Evolutionary conservation across 2,888 invertebrate species (phyloP).

Genomic region (Bhutanitis thaidina): DNA sequence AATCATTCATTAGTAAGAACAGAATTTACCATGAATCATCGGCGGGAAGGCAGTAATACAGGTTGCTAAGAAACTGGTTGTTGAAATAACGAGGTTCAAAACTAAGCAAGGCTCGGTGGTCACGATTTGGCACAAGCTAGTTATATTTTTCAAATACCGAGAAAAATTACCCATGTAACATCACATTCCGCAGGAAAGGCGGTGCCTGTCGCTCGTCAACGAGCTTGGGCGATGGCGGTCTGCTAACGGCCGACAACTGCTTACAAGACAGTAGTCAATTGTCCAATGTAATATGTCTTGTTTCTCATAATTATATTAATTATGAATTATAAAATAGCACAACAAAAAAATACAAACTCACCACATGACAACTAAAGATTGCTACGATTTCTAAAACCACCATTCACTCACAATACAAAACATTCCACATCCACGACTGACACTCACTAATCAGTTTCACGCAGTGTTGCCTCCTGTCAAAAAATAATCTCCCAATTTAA

Average conservation of each 20-base stretch:
- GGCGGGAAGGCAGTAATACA: conserved; percentile 22
- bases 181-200: conserved; percentile 50
- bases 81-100: conserved; percentile 25
- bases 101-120: conserved; percentile 39
- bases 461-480: too few species aligned
- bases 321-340: conserved; percentile 8
- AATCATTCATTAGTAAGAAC: conserved; percentile 1
- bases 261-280: conserved; percentile 28
- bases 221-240: conserved; percentile 76
- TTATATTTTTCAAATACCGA: conserved; percentile 20
- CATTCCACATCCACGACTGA: conserved; percentile 53
- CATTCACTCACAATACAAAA: conserved; percentile 74
- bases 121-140: conserved; percentile 23
- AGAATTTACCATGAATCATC: conserved; percentile 27
- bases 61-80: conserved; percentile 20
- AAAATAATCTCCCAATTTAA: too few species aligned
- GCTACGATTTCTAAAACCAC: conserved; percentile 48
- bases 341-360: conserved; percentile 47
- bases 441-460: conserved; percentile 33
- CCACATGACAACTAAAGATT: conserved; percentile 67
- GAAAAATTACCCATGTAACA: conserved; percentile 34
- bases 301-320: conserved; percentile 1
- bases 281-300: neutral
- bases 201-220: conserved; percentile 55
- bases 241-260: conserved; percentile 60